Conservation (phyloP, 2,797 vertebrate species). For the Sebastes oblongus region DNA sequence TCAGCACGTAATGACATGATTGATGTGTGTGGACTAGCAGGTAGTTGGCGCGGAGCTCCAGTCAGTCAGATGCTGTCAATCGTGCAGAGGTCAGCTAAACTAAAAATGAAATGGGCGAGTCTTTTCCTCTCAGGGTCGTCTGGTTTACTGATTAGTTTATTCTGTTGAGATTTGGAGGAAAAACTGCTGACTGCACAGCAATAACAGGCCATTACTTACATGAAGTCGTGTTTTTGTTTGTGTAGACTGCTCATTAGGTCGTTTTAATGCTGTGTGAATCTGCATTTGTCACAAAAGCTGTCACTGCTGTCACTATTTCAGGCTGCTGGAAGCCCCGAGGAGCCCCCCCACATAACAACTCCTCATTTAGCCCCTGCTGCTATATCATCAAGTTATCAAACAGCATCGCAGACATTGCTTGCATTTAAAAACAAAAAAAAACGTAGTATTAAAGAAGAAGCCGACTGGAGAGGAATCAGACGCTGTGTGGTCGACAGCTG, state of each 20-base stretch:
- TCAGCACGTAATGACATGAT: constrained; percentile 38
- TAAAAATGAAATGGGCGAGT: background rate
- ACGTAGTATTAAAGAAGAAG: background rate
- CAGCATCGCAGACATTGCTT: background rate
- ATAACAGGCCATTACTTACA: background rate
- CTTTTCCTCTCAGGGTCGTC: background rate
- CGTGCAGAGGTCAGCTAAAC: constrained; percentile 28
- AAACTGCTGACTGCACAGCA: constrained; percentile 4
- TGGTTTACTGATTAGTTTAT: background rate
- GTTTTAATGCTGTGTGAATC: constrained; percentile 1
- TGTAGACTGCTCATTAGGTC: background rate
- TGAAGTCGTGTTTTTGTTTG: background rate
- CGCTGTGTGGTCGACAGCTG: constrained; percentile 46
- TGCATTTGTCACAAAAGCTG: constrained; percentile 23
- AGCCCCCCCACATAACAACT: background rate
- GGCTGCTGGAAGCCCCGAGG: constrained; percentile 1
- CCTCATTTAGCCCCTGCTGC: constrained; percentile 36
- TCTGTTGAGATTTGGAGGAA: background rate
- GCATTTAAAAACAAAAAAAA: background rate
- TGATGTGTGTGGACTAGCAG: constrained; percentile 21
- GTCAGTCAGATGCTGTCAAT: constrained; percentile 25
- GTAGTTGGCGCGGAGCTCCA: background rate
- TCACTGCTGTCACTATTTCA: background rate
- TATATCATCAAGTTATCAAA: constrained; percentile 8
- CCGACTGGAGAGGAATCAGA: background rate